phyloP scores from a whole-genome alignment of 2,888 invertebrate genomes.

The Thysanoteuthis rhombus region DNA sequence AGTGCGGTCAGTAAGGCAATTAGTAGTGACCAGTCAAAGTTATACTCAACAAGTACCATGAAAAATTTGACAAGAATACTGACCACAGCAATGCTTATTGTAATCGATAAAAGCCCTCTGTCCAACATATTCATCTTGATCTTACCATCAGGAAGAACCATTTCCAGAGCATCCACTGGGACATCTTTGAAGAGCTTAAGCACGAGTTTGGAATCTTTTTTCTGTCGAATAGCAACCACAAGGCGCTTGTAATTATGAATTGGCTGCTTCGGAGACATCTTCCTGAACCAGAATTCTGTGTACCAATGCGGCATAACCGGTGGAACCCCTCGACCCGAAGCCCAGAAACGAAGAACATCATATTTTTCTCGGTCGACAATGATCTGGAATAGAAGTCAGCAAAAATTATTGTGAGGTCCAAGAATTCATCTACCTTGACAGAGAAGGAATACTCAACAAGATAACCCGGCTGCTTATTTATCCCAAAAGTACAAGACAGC shows the following conservation, averaged over 20 bases:
- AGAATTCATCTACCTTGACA: not conserved
- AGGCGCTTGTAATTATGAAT: conserved; percentile 63
- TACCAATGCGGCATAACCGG: conserved; percentile 44
- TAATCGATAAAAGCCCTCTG: conserved; percentile 50
- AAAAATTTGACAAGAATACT: conserved; percentile 60
- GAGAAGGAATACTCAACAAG: not conserved
- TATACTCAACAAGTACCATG: conserved; percentile 50
- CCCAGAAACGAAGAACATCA: conserved; percentile 65
- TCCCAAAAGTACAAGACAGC: too few species aligned
- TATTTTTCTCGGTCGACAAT: conserved; percentile 60
- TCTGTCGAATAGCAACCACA: conserved; percentile 62
- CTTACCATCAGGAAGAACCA: conserved; percentile 63
- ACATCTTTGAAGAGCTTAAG: conserved; percentile 67
- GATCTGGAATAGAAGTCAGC: conserved; percentile 51
- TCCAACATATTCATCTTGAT: conserved; percentile 57
- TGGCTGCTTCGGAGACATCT: conserved; percentile 41
- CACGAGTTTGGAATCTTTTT: conserved; percentile 64
- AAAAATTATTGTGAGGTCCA: not conserved
- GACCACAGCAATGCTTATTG: conserved; percentile 46
- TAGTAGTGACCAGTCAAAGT: conserved; percentile 55
- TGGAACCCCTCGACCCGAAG: conserved; percentile 59
- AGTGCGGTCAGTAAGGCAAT: conserved; percentile 53
- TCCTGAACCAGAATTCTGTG: conserved; percentile 37
- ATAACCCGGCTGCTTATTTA: too few species aligned
- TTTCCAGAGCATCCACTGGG: conserved; percentile 59